Evolutionary conservation across 1,140 invertebrate genomes (phyloP), one percentile per base, ranked within the genome.

Genomic region (Magallana angulata): DNA sequence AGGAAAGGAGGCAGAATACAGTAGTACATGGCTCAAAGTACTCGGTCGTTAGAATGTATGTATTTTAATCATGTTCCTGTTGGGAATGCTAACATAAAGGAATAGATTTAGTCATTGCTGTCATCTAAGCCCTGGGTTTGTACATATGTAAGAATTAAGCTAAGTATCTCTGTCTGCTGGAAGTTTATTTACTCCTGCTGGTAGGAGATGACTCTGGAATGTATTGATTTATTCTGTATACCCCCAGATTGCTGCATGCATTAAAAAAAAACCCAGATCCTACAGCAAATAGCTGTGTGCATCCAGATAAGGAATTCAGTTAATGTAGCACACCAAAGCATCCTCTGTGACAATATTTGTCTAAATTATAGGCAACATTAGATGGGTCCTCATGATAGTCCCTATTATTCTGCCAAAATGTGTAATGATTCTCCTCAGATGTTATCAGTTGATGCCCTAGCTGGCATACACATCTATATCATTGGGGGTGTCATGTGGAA

Each of bases 161-260:
- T 48, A 5, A 48, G 36, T 48, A 48, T 48, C 36, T 48, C 36
- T 48, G 36, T 48, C 36, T 48, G 36, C 36, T 48, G 36, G 36
- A 48, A 48, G 36, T 48, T 48, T 48, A 48, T 48, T 48, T 48
- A 48, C 36, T 48, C 36, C 36, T 48, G 36, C 36, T 48, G 36
- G 36, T 48, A 48, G 5, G 5, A 48, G 36, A 48, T 48, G 3
- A 48, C 36, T 2, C 18, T 64, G 60, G 60, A 76, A 76, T 36
- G 68, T 76, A 76, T 76, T 76, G 68, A 76, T 76, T 76, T 24
- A 76, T 11, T 76, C 8, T 30, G 24, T 76, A 76, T 24, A 76
- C 11, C 68, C 36, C 11, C 18, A 76, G 68, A 30, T 76, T 76
- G 18, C 14, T 30, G 68, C 24, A 24, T 76, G 8, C 11, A 30